Evolutionary conservation across 2,113 vertebrate genomes (phyloP), one percentile per base, ranked within the genome.

Genomic region (Columbina picui): DNA sequence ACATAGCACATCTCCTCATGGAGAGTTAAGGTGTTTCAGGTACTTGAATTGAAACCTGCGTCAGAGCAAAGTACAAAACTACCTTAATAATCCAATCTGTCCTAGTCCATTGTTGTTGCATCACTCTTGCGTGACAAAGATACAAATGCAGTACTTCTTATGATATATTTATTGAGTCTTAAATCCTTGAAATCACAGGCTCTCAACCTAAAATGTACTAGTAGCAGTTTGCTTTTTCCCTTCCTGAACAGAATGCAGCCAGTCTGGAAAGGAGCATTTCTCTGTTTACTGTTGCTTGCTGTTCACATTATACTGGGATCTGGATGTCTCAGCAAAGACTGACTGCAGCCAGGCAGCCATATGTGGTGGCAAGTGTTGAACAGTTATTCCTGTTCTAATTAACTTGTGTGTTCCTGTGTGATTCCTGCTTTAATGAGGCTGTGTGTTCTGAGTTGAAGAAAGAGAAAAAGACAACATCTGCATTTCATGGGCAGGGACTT

Each of bases 161-260:
- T 6, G 4, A 50, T 23, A 13, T 74, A 41, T 83, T 92, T 67
- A n/a, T 34, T 69, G 27, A 52, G 9, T 60, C 73, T 78, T 64
- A 94, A 78, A 76, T 83, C 47, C 59, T 87, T 65, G 38, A 55
- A 21, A n/a, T 39, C 43, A 64, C 38, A 78, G 26, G 4, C 5
- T 69, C 18, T 61, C 36, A 49, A 21, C 18, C 38, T 64, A n/a
- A 82, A 55, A 64, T n/a, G 14, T 4, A 41, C 30, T 27, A 39
- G 3, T 70, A 38, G 15, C 0, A 0, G 1, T 23, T 85, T 21
- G n/a, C 0, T 14, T 65, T 61, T 65, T 47, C 6, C 23, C 27
- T 69, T 84, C 43, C 60, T 63, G 47, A 75, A 34, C 8, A 52
- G 59, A 63, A 32, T 23, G 47, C 30, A 83, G n/a, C 36, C 12